Evolutionary conservation across 2,113 vertebrate species (phyloP).

Genomic region (Argyrosomus japonicus): DNA sequence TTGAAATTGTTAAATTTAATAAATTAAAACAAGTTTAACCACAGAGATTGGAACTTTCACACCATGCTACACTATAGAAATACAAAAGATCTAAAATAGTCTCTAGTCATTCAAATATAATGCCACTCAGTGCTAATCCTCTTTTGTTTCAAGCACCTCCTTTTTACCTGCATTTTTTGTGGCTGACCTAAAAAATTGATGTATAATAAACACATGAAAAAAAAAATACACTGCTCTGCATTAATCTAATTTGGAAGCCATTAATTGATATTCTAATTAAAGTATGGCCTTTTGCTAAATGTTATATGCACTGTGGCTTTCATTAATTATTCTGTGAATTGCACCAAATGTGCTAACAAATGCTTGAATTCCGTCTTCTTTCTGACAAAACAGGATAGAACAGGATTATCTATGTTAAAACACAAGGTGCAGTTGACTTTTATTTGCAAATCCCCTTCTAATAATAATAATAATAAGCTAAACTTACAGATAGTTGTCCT

Average conservation of each 20-base stretch:
- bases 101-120: neutral
- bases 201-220: neutral
- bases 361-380: neutral
- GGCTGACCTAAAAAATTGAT: neutral
- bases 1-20: neutral
- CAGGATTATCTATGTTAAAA: slow-evolving; percentile 17
- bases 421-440: slow-evolving; percentile 5
- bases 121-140: no score
- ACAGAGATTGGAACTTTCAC: neutral
- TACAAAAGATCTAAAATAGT: neutral
- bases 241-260: neutral
- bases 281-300: neutral
- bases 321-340: neutral
- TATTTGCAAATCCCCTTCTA: slow-evolving; percentile 8
- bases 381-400: slow-evolving; percentile 18
- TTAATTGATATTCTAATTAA: neutral
- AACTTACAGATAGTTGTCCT: neutral
- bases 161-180: neutral
- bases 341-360: neutral
- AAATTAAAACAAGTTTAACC: neutral
- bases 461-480: neutral
- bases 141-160: neutral
- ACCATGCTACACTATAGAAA: neutral
- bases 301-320: neutral
- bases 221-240: neutral